Base-by-base conservation (phyloP, 1,140 invertebrate species). In the Magallana gigas region DNA sequence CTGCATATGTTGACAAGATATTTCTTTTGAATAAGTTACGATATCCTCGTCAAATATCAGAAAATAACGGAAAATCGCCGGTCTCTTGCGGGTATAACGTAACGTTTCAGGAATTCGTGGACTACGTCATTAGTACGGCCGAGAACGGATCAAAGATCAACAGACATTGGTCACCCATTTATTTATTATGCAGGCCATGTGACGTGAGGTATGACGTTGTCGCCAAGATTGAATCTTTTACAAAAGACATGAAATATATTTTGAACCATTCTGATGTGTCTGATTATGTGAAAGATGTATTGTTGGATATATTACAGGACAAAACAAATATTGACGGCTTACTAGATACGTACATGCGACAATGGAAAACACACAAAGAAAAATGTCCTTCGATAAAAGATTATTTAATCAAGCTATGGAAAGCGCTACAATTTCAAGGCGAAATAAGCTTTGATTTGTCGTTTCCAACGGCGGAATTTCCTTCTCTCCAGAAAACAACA, bases 141-240 rank as follows among this genome's bases (percentile, higher is more conserved):
- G 18, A 57, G 0, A 57, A 86, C 2, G 85, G 85, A 23, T 8
- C 12, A 11, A 18, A 23, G 5, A 86, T 86, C n/a, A 86, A 86
- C 29, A 64, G 85, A 12, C 85, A 86, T 57, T 86, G 85, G 85
- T 36, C 64, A 57, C 85, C 85, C 12, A 57, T 86, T 23, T 86
- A 86, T 56, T n/a, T 76, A 5, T 29, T 86, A 58, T 86, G 85
- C 29, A 56, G 57, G 11, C 64, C 76, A 1, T 86, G 85, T 86
- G 68, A 86, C 7, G 85, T 80, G 2, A 76, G 57, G 11, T 86
- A 86, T 29, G 36, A 86, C 16, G 29, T 76, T 57, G 56, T 86
- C 5, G 58, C n/a, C 6, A 57, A 86, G 18, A 29, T 76, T 16
- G 85, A 86, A 59, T 58, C 85, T 36, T 18, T 86, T 16, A 80